Percentiles rank a stretch among this genome's conserved stretches.
Conservation (phyloP, 2,113 vertebrate genomes). For the Choloepus hoffmanni region DNA sequence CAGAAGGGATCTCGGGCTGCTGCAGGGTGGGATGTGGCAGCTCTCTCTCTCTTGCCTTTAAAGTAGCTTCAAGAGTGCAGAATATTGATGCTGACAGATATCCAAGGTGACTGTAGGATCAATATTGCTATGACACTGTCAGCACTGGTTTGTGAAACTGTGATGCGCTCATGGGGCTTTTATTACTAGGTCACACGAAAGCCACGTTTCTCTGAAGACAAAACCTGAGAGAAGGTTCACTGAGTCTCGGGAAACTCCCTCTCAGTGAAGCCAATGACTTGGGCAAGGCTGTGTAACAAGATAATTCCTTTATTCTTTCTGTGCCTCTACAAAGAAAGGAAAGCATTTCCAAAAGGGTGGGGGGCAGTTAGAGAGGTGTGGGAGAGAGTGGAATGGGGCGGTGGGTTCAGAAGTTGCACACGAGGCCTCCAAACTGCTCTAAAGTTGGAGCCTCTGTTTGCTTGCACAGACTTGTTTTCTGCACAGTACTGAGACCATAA, state of each 20-base stretch:
- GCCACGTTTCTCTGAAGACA: neutral
- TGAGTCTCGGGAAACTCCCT: neutral
- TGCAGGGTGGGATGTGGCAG: neutral
- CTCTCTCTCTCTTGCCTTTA: neutral
- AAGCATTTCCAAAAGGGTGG: neutral
- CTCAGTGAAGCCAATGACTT: accelerated
- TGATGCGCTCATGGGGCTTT: neutral
- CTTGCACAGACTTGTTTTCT: neutral
- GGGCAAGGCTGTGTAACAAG: neutral
- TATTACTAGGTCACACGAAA: neutral
- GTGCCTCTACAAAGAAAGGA: neutral
- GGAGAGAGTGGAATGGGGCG: accelerated
- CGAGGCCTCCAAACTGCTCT: neutral
- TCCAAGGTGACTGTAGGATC: slow-evolving; percentile 36
- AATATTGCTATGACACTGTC: slow-evolving; percentile 57
- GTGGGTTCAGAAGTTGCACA: accelerated
- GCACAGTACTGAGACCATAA: neutral
- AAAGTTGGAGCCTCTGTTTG: neutral
- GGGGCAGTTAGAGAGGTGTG: accelerated
- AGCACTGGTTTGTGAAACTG: slow-evolving; percentile 48
- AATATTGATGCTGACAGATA: slow-evolving; percentile 62
- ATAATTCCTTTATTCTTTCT: neutral
- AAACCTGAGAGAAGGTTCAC: neutral
- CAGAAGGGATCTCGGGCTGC: neutral
- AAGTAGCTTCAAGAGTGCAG: neutral